Conservation (phyloP, 2,797 vertebrate species). For the Triplophysa yarkandensis region DNA sequence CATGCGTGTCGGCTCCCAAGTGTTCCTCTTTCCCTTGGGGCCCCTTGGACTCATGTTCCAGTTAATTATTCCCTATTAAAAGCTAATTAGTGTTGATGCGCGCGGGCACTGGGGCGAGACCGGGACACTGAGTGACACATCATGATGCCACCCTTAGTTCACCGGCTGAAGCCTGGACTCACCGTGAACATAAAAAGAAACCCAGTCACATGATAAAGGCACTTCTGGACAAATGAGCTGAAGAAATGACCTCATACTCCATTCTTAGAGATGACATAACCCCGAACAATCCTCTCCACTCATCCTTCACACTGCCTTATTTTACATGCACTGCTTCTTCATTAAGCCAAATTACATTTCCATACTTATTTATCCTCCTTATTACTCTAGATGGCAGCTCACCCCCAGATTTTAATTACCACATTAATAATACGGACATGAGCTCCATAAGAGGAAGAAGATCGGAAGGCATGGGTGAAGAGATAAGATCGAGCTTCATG, state of each 20-base stretch:
- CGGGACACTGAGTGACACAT: conserved; percentile 19
- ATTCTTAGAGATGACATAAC: conserved; percentile 55
- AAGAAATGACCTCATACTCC: conserved; percentile 66
- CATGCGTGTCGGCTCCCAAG: conserved; percentile 24
- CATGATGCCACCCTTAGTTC: conserved; percentile 8
- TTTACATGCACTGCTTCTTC: conserved; percentile 64
- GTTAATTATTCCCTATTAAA: conserved; percentile 64
- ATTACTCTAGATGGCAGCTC: conserved; percentile 72
- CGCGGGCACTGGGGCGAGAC: conserved; percentile 28
- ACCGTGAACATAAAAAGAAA: conserved; percentile 15
- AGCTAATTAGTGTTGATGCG: conserved; percentile 60
- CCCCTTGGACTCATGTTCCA: conserved; percentile 51
- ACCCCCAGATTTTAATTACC: conserved; percentile 74
- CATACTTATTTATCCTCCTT: conserved; percentile 75
- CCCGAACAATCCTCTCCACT: conserved; percentile 54
- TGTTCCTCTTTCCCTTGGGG: conserved; percentile 32
- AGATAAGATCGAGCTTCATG: conserved; percentile 24
- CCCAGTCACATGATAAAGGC: conserved; percentile 1
- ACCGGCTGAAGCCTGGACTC: neutral
- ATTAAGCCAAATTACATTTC: conserved; percentile 76
- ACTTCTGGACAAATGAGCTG: conserved; percentile 11
- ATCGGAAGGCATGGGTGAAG: conserved; percentile 62
- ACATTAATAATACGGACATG: conserved; percentile 76
- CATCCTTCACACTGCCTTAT: conserved; percentile 51
- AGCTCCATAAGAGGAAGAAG: conserved; percentile 64